These are phyloP conservation scores for Ahaetulla prasina DNA, from an alignment of 2,113 vertebrate genomes.

Conservation along the genomic window DNA sequence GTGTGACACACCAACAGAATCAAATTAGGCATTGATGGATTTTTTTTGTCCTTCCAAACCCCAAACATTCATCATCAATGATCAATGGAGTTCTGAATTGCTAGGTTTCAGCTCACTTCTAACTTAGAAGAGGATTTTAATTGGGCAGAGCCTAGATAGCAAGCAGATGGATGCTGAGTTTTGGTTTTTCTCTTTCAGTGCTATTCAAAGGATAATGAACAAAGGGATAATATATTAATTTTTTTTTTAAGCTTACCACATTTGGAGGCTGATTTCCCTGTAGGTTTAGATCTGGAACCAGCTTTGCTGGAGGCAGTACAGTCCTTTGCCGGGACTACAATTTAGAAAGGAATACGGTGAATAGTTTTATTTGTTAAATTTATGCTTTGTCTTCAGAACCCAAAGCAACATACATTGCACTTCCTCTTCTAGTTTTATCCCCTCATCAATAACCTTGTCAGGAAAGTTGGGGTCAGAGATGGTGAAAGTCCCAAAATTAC, in stretches of 20 bases:
- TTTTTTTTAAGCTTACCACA: conserved; percentile 6
- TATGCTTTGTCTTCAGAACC: neutral
- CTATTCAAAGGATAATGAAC: neutral
- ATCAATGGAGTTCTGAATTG: neutral
- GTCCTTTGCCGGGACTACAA: conserved; percentile 30
- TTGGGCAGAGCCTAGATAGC: neutral
- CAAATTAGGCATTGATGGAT: neutral
- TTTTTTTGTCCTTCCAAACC: neutral
- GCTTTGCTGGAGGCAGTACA: conserved; percentile 23
- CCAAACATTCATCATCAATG: neutral
- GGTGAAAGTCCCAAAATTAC: neutral
- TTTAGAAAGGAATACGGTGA: conserved; percentile 22
- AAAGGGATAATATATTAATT: neutral
- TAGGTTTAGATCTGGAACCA: conserved; percentile 33
- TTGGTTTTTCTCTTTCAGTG: neutral
- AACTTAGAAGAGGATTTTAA: neutral
- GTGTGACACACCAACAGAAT: neutral
- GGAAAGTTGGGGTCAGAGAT: neutral
- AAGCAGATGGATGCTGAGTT: neutral
- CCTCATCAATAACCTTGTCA: neutral
- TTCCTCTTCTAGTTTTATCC: neutral
- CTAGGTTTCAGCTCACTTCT: neutral
- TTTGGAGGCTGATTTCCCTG: conserved; percentile 26
- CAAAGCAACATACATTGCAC: neutral
- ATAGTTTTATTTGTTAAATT: neutral